Evolutionary conservation across 2,113 vertebrate genomes (phyloP).

Genomic region (Nibea coibor): DNA sequence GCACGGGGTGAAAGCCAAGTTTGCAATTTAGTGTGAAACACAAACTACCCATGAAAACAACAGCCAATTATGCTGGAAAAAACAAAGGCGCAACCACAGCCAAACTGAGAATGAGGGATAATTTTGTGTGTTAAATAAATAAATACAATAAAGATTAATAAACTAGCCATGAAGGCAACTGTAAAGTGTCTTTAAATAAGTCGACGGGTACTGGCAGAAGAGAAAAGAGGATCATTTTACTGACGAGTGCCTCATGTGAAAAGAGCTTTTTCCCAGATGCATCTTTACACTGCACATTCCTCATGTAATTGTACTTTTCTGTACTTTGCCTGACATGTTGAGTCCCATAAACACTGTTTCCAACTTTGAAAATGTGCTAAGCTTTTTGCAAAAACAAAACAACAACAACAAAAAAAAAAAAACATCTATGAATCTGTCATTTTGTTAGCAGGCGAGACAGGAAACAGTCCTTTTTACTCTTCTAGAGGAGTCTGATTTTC

Average conservation of each 20-base stretch:
- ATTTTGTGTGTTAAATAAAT: constrained; percentile 46
- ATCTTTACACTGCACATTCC: neutral
- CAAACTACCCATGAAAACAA: constrained; percentile 52
- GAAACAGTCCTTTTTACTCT: neutral
- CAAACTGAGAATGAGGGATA: constrained; percentile 28
- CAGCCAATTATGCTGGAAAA: constrained; percentile 53
- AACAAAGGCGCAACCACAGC: constrained; percentile 6
- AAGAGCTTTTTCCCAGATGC: constrained; percentile 13
- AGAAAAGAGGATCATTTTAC: neutral
- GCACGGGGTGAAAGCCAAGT: constrained; percentile 50
- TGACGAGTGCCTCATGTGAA: constrained; percentile 8
- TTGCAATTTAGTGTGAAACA: constrained; percentile 62
- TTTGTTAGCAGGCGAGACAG: neutral
- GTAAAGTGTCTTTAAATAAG: constrained; percentile 7
- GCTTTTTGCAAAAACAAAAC: neutral
- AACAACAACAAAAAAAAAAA: neutral
- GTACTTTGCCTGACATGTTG: neutral
- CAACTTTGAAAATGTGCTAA: constrained; percentile 6
- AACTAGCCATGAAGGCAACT: constrained; percentile 30
- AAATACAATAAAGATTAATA: constrained; percentile 30
- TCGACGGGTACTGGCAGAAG: neutral
- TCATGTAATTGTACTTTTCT: neutral
- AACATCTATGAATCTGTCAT: neutral
- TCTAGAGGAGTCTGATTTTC: constrained; percentile 36
- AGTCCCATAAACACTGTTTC: neutral